phyloP scores from a whole-genome alignment of 2,797 vertebrate species.

The Epinephelus coioides region DNA sequence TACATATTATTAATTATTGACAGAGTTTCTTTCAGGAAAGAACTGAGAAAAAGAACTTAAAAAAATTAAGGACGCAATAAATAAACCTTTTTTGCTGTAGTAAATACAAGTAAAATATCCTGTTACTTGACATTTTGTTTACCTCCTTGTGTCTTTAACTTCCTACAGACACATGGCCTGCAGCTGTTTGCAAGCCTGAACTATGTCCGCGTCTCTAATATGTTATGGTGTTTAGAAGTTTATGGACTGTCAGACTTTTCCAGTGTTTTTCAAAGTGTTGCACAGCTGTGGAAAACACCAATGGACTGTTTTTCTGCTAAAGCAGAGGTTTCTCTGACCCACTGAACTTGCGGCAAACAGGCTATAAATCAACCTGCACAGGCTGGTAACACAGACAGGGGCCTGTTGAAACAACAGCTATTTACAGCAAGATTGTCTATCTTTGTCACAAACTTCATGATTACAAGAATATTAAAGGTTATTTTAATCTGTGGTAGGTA shows the following conservation, averaged over 20 bases:
- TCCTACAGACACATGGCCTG: neutral
- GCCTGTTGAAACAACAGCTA: neutral
- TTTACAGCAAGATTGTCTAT: neutral
- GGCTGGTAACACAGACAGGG: neutral
- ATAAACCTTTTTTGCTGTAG: too few species aligned
- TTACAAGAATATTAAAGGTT: neutral
- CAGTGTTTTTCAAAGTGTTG: conserved; percentile 11
- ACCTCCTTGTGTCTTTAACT: neutral
- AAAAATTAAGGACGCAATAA: too few species aligned
- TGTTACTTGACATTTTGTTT: neutral
- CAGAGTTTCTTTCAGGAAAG: too few species aligned
- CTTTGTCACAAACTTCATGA: neutral
- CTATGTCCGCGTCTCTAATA: neutral
- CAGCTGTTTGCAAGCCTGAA: conserved; percentile 9
- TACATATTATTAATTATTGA: too few species aligned
- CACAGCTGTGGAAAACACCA: neutral
- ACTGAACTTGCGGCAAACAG: neutral
- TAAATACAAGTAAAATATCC: too few species aligned
- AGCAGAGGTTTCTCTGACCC: conserved; percentile 32
- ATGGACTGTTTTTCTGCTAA: conserved; percentile 13
- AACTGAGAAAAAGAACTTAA: too few species aligned
- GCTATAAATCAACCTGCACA: conserved; percentile 9
- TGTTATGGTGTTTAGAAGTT: conserved; percentile 1
- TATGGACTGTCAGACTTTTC: conserved; percentile 2
- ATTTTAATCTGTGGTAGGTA: too few species aligned